Base-by-base conservation (phyloP, 2,797 vertebrate species). In the Gymnopithys bicolor region DNA sequence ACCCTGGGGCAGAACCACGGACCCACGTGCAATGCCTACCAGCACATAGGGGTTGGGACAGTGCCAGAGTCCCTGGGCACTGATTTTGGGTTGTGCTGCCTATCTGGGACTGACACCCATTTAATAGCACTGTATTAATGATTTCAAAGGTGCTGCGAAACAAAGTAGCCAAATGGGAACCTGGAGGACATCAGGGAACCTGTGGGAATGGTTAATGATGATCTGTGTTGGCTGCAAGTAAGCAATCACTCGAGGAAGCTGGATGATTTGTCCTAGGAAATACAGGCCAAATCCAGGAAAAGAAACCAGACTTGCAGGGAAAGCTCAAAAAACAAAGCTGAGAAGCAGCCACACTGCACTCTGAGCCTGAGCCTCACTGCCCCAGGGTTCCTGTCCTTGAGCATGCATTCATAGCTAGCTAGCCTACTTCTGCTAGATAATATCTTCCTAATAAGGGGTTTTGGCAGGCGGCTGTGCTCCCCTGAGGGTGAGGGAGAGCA, bases 31-130 rank as follows among this genome's bases (percentile, higher is more conserved):
- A 55, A 52, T 2, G 1, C n/a, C 9, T n/a, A 37, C 19, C 30
- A 48, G 66, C 25, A 12, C 0, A 0, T 0, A 75, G 28, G 35
- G n/a, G 13, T 6, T 11, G 10, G 62, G 37, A 32, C 33, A 41
- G 33, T 32, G 43, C 35, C 56, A 37, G 5, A 4, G 28, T 60
- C 35, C 56, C 19, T 16, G 32, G 21, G 49, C 64, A 13, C 33
- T 46, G 3, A 33, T 39, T 82, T 48, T 0, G 2, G 35, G 66
- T 5, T 32, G 10, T 69, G 71, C 55, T 73, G 51, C 75, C 75
- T 11, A 12, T 11, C 32, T 39, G 21, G 35, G 55, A 28, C 48
- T 35, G 43, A 52, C 13, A 39, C 17, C 37, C 28, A 10, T 23
- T 60, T 48, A 59, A 66, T 60, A 62, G 59, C 3, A 0, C 25